Conservation (phyloP, 2,888 invertebrate species). For the Phania funesta region DNA sequence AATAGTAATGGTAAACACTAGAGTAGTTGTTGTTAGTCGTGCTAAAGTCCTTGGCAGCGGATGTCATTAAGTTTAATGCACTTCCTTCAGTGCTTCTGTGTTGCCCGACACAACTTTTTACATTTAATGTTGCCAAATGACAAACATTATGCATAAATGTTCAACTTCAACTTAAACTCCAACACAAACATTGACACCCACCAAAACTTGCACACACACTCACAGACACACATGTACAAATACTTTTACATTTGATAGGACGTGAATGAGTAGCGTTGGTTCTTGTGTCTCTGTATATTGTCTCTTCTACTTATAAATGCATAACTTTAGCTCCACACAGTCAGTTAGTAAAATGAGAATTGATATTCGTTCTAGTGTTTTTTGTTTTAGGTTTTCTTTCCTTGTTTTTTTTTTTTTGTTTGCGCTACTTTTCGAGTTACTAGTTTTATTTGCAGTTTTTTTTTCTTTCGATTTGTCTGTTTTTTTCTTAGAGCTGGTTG, state of each 20-base stretch:
- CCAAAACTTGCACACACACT: conserved; percentile 13
- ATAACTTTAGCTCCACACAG: conserved; percentile 54
- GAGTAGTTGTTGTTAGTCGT: conserved; percentile 42
- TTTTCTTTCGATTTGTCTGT: conserved; percentile 9
- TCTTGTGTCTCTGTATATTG: neutral
- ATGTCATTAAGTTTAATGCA: conserved; percentile 72
- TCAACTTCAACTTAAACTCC: conserved; percentile 60
- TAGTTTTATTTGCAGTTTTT: conserved; percentile 15
- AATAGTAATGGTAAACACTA: conserved; percentile 33
- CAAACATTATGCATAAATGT: conserved; percentile 65
- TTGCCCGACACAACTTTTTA: conserved; percentile 61
- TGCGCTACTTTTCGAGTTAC: neutral
- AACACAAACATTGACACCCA: conserved; percentile 35
- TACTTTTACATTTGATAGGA: conserved; percentile 8
- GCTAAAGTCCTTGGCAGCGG: conserved; percentile 63
- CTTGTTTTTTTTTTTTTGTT: neutral
- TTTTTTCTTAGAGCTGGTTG: conserved; percentile 34
- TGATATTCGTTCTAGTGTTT: conserved; percentile 48
- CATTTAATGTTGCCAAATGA: conserved; percentile 68
- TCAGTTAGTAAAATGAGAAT: conserved; percentile 53
- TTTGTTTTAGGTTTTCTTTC: conserved; percentile 26
- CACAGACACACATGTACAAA: conserved; percentile 1
- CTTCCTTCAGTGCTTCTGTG: conserved; percentile 67
- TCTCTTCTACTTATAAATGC: conserved; percentile 54
- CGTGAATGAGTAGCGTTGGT: neutral